These are phyloP conservation scores for Gavia stellata DNA, from an alignment of 2,113 vertebrate species.

Conservation along the genomic window DNA sequence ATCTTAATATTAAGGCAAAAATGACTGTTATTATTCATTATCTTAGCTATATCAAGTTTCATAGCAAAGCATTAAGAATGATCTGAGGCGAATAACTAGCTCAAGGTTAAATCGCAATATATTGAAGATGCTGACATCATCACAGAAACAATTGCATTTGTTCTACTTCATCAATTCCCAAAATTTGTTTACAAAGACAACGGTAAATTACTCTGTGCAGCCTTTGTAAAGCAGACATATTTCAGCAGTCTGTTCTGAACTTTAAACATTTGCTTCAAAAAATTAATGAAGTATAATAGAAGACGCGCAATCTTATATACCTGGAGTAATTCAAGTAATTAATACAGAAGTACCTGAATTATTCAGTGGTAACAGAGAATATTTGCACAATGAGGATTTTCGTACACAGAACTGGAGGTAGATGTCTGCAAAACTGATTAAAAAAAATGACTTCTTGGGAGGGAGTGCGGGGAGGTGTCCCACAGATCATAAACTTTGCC, in stretches of 20 bases:
- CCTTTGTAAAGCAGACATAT: not conserved
- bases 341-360: not conserved
- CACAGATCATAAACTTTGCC: not conserved
- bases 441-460: not conserved
- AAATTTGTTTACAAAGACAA: not conserved
- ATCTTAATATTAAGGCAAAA: not conserved
- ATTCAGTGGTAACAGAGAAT: not conserved
- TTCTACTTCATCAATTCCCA: not conserved
- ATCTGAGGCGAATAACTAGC: not conserved
- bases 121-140: not conserved
- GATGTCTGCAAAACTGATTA: not conserved
- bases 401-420: not conserved
- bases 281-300: not conserved
- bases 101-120: not conserved
- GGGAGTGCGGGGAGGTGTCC: not conserved
- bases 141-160: not conserved
- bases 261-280: not conserved
- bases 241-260: not conserved
- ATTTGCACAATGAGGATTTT: not conserved
- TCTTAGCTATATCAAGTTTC: not conserved
- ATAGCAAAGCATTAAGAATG: not conserved
- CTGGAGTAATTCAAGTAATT: not conserved
- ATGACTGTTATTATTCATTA: not conserved
- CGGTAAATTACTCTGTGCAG: not conserved
- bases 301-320: not conserved